Base-by-base conservation (phyloP, 2,888 invertebrate genomes). In the Mythimna loreyi region DNA sequence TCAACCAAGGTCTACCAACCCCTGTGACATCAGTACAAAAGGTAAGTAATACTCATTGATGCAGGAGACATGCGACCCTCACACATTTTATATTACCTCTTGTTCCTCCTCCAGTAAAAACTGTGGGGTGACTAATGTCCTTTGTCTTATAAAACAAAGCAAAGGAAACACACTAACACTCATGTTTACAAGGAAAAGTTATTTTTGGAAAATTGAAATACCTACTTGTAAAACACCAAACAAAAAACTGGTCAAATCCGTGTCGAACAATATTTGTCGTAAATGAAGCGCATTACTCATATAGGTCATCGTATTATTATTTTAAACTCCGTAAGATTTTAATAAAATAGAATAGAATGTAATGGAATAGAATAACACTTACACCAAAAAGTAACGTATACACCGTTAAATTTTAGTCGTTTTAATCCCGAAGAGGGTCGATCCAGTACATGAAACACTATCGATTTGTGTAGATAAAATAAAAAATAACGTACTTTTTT, bases 61-160 rank as follows among this genome's bases (percentile, higher is more conserved):
- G 85, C 86, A 82, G 83, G 50, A 87, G 90, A 90, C 92, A 88
- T 87, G 87, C 90, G 90, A 89, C 91, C 90, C 88, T 83, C 78
- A 85, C 85, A 85, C 85, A 88, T 91, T 92, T 92, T 91, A 89
- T 91, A 90, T 90, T 87, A 40, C 87, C 86, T 85, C 85, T 5
- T n/a, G 40, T 40, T 74, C 70, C 75, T 85, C 86, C 88, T 92
- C 92, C 36, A 3, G 36, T 36, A 36, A 36, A 36, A 36, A 36
- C 90, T 91, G 89, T 89, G 86, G 91, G 89, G 87, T 85, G 88
- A 89, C 86, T 84, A 88, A 88, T 86, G 79, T 68, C 52, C 68
- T 80, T 83, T 83, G 84, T 83, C 30, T 81, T 53, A 50, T 36
- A 70, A 63, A 84, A 85, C 87, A 86, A 87, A 83, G 61, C 63